Evolutionary conservation across 2,888 invertebrate species (phyloP).

Genomic region (Microplitis manilae): DNA sequence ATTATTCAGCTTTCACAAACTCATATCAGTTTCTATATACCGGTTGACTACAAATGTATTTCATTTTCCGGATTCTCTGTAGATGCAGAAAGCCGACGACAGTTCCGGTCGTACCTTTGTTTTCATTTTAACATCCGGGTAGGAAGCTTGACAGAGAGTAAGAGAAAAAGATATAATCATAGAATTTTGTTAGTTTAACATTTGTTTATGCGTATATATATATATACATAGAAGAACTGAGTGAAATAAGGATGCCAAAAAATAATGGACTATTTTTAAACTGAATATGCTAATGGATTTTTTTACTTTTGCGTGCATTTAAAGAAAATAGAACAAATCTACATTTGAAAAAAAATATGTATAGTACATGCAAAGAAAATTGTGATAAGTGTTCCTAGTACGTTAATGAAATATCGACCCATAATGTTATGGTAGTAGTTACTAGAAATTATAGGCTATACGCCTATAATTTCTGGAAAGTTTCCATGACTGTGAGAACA

Average conservation of each 20-base stretch:
- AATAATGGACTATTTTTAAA: background rate
- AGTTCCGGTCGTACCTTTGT: conserved; percentile 8
- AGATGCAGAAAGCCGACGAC: conserved; percentile 9
- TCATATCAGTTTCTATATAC: background rate
- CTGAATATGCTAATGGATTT: background rate
- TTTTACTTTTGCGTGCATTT: background rate
- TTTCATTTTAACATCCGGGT: conserved; percentile 6
- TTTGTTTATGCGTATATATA: background rate
- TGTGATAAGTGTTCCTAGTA: no score
- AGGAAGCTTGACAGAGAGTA: conserved; percentile 6
- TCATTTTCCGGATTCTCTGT: conserved; percentile 5
- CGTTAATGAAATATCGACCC: no score
- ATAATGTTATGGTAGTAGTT: no score
- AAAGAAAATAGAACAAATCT: background rate
- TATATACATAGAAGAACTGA: background rate
- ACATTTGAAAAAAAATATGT: no score
- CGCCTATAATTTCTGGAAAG: no score
- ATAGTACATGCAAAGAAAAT: no score
- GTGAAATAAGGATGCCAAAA: background rate
- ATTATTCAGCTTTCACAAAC: conserved; percentile 27
- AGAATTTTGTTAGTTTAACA: background rate
- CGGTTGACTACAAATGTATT: conserved; percentile 8
- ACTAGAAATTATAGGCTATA: no score
- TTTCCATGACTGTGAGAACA: no score
- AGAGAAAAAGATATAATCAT: background rate